Base-by-base conservation (phyloP, 35 echinoderm and acorn worm species). In the Apostichopus parvimensis region DNA sequence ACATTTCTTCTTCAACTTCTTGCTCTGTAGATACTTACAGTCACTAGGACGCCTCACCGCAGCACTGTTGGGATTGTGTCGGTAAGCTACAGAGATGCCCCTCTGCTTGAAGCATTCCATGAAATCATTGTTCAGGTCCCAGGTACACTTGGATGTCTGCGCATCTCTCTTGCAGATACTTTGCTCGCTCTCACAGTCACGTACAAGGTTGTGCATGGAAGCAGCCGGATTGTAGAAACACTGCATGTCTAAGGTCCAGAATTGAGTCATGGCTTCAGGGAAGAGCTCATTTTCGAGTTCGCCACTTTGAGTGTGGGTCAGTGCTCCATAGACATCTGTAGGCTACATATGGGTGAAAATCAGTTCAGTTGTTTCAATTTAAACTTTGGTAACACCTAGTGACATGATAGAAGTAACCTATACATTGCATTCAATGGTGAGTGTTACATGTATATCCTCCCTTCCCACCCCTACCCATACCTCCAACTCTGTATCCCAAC, bases 1-100 rank as follows among this genome's bases (percentile, higher is more conserved):
- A 57, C 89, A 91, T 53, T 79, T 91, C 72, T 79, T 77, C 89
- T 79, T 91, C 56, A 91, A 52, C 15, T 54, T 18, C n/a, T 79
- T 91, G 73, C 18, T 78, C 53, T 77, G 89, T 17, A 91, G 73
- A 14, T 91, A 78, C 59, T 91, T 91, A 73, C 89, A 91, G 89
- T 91, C 89, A 54, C 89, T 91, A 52, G 89, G 73, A 6, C n/a
- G 25, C 54, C 52, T 10, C 17, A 91, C 77, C n/a, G 89, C 89
- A 5, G 89, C 89, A n/a, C 9, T n/a, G 5, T 77, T 79, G 55
- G 3, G 17, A 8, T 78, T 78, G 8, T 14, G 5, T 13, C 55
- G 71, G 73, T 78, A 91, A 12, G 8, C 9, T 8, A 78, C 71
- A 57, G 89, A 23, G 4, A 59, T 77, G n/a, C 76, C 89, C 20